These are phyloP conservation scores for Anomalospiza imberbis DNA, from an alignment of 2,797 vertebrate species.

Conservation along the genomic window DNA sequence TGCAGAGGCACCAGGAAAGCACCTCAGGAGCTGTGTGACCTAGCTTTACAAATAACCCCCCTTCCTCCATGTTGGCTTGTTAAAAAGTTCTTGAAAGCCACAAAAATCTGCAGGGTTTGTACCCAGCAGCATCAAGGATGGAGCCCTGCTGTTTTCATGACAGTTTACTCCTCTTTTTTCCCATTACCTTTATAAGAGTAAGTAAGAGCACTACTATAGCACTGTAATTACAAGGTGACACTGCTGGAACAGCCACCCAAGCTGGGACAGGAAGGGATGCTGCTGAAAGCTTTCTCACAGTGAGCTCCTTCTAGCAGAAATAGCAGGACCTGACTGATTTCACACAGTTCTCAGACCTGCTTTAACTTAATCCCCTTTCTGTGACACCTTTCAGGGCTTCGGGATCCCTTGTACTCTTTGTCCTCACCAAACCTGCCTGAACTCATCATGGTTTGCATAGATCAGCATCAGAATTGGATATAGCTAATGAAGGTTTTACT, in stretches of 20 bases:
- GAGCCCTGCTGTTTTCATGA: not conserved
- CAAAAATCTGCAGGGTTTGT: not conserved
- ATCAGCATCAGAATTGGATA: fast-evolving
- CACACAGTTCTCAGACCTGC: not conserved
- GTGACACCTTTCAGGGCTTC: not conserved
- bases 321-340: not conserved
- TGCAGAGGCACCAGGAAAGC: not conserved
- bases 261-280: not conserved
- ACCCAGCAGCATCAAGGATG: not conserved
- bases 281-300: not conserved
- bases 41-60: not conserved
- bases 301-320: not conserved
- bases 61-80: not conserved
- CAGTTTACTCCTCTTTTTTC: not conserved
- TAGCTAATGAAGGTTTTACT: not conserved
- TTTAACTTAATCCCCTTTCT: not conserved
- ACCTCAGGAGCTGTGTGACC: not conserved
- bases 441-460: not conserved
- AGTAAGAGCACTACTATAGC: not conserved
- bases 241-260: not conserved
- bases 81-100: not conserved
- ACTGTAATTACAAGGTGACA: fast-evolving
- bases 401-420: not conserved
- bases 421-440: not conserved
- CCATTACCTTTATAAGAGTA: not conserved